Base-by-base conservation (phyloP, 1,140 invertebrate species). In the Drosophila nikananu region DNA sequence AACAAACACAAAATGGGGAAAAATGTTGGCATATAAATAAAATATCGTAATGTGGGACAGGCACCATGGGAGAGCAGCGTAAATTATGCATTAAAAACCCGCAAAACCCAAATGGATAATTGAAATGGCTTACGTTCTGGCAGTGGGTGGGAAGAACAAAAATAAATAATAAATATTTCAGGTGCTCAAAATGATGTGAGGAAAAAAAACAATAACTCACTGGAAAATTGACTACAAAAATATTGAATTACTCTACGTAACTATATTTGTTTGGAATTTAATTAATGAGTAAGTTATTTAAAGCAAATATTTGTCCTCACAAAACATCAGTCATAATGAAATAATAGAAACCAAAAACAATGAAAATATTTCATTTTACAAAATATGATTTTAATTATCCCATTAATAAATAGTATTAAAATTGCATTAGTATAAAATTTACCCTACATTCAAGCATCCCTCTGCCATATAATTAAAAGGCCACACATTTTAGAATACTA, bases 11-110 rank as follows among this genome's bases (percentile, higher is more conserved):
- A 83, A 51, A 51, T 49, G 51, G 32, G 10, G 67, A 52, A 73
- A 72, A 61, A 73, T 60, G 37, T 65, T 70, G 52, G 76, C 60
- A 60, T 79, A 79, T 79, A 79, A 79, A 78, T 78, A 78, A 77
- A 68, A 78, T 70, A 78, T 78, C 65, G 65, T 55, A 78, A 70
- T 78, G 64, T 77, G 65, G 64, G 59, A 55, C 74, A 70, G 41
- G 42, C 51, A 78, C 75, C 57, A 77, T 78, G 75, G 75, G 75
- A 55, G 55, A 10, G 35, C 30, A 25, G 71, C 42, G 55, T 74
- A 74, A 74, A 74, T 74, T 74, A 74, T 74, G 55, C 71, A 74
- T 73, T 74, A 52, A 61, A 73, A 73, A 74, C 71, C 70, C 35
- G 51, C 30, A 42, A 72, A 59, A 48, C 71, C 46, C 44, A 61